Evolutionary conservation across 2,113 vertebrate genomes (phyloP).

Genomic region (Tragelaphus imberbis): DNA sequence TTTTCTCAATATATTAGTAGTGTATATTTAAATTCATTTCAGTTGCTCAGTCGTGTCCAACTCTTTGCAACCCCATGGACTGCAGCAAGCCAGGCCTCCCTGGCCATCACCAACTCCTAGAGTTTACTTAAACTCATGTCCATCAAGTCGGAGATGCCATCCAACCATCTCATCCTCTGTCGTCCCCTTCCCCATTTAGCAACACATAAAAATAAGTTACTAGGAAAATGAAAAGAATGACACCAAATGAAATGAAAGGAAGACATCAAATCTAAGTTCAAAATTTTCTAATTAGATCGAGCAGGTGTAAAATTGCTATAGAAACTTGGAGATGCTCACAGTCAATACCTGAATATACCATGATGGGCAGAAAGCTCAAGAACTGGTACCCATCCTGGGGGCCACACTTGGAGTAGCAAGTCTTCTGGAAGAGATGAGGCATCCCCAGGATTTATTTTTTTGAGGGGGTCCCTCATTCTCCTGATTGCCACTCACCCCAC

Average conservation of each 20-base stretch:
- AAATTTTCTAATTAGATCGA: background rate
- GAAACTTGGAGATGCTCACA: background rate
- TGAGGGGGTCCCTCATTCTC: background rate
- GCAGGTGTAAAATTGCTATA: background rate
- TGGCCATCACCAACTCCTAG: background rate
- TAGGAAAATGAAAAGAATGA: background rate
- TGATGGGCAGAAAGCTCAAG: background rate
- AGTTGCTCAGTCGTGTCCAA: background rate
- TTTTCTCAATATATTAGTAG: background rate
- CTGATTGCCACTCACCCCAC: background rate
- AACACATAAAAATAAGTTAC: conserved; percentile 5
- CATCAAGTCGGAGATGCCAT: background rate
- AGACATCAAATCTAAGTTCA: background rate
- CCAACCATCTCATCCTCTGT: background rate
- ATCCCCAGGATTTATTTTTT: background rate
- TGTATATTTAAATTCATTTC: background rate
- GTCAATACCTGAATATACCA: background rate
- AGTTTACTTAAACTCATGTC: background rate
- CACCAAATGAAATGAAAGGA: background rate
- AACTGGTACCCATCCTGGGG: background rate
- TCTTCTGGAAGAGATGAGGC: background rate
- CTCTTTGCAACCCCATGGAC: background rate
- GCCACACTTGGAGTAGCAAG: background rate
- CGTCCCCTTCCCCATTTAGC: background rate
- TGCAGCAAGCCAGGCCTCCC: background rate